Evolutionary conservation across 1,140 invertebrate genomes (phyloP).

Genomic region (Colletes latitarsis): DNA sequence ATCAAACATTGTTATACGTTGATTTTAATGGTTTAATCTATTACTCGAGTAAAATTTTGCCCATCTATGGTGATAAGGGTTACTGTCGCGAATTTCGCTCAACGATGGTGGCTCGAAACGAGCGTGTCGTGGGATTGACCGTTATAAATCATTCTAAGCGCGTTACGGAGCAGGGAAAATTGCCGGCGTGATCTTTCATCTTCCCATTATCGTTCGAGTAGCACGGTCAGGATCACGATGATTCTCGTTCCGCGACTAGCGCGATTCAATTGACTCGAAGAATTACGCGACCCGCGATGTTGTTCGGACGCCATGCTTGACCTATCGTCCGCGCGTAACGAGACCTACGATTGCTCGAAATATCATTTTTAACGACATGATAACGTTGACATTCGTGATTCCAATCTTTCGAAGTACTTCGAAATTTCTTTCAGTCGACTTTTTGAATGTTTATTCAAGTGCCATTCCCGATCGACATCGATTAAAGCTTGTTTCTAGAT

Average conservation of each 20-base stretch:
- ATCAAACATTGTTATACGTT: no score
- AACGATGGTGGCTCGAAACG: background rate
- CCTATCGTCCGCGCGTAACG: background rate
- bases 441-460: no score
- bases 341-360: background rate
- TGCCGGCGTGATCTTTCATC: constrained; percentile 40
- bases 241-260: background rate
- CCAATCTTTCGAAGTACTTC: background rate
- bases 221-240: constrained; percentile 42
- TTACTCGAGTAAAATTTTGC: no score
- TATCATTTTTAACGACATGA: background rate
- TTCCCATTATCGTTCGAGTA: constrained; percentile 41
- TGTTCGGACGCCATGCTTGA: background rate
- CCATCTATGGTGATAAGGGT: no score
- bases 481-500: no score
- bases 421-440: background rate
- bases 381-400: background rate
- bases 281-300: constrained; percentile 15
- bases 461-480: no score
- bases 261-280: constrained; percentile 14
- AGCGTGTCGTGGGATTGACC: background rate
- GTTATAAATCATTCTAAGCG: constrained; percentile 23
- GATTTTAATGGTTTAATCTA: no score
- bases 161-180: constrained; percentile 34
- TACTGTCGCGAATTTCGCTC: background rate